Evolutionary conservation across 2,113 vertebrate species (phyloP).

Genomic region (Muscicapa adusta): DNA sequence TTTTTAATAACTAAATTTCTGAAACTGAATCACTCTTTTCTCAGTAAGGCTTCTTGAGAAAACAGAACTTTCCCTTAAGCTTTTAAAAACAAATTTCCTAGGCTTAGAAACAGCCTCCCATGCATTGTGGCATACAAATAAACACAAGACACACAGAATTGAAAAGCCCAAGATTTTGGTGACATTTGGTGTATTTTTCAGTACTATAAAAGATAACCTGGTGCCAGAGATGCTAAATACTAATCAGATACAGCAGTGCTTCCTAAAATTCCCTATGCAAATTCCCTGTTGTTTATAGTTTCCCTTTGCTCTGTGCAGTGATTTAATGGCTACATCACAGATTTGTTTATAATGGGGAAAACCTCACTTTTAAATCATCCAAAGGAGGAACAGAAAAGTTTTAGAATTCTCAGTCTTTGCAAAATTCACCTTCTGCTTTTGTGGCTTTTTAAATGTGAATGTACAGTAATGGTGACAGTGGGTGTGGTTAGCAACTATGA

Average conservation of each 20-base stretch:
- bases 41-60: neutral
- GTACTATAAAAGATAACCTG: neutral
- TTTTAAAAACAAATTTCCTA: neutral
- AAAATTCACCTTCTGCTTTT: neutral
- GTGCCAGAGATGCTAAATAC: neutral
- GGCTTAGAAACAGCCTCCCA: neutral
- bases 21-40: neutral
- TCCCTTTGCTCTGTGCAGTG: neutral
- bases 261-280: neutral
- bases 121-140: neutral
- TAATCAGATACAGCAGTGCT: neutral
- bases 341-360: neutral
- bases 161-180: neutral
- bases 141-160: neutral
- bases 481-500: neutral
- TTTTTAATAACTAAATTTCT: neutral
- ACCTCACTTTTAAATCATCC: neutral
- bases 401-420: neutral
- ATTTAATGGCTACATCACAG: neutral
- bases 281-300: neutral
- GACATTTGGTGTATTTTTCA: neutral
- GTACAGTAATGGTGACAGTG: neutral
- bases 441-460: neutral
- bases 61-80: neutral
- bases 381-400: neutral